Evolutionary conservation across 2,113 vertebrate genomes (phyloP).

Genomic region (Callithrix jacchus): DNA sequence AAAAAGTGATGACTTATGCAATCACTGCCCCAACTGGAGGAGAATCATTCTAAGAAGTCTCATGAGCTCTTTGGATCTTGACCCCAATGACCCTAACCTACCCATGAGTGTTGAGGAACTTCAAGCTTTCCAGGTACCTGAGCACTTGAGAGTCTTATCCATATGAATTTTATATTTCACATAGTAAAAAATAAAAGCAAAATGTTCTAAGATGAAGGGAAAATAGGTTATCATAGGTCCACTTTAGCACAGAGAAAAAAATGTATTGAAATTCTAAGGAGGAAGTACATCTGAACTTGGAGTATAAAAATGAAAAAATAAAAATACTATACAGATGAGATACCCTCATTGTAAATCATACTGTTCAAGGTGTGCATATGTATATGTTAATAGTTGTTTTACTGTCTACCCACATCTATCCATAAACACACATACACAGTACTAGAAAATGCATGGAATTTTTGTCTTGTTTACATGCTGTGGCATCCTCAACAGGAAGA

Average conservation of each 20-base stretch:
- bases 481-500: neutral
- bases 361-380: neutral
- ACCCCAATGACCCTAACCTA: rapidly evolving
- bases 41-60: neutral
- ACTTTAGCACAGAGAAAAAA: neutral
- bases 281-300: neutral
- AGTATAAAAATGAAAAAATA: neutral
- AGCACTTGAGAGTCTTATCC: neutral
- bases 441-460: neutral
- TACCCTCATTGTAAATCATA: neutral
- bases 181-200: neutral
- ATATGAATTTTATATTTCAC: neutral
- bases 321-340: neutral
- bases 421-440: neutral
- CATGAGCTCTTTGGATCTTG: neutral
- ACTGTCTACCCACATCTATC: neutral
- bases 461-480: neutral
- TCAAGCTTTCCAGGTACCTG: neutral
- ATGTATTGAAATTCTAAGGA: neutral
- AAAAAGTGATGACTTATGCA: neutral
- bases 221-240: neutral
- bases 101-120: neutral
- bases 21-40: neutral
- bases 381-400: neutral
- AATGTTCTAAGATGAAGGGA: neutral